Base-by-base conservation (phyloP, 1,140 invertebrate species). In the Bombus confusus region DNA sequence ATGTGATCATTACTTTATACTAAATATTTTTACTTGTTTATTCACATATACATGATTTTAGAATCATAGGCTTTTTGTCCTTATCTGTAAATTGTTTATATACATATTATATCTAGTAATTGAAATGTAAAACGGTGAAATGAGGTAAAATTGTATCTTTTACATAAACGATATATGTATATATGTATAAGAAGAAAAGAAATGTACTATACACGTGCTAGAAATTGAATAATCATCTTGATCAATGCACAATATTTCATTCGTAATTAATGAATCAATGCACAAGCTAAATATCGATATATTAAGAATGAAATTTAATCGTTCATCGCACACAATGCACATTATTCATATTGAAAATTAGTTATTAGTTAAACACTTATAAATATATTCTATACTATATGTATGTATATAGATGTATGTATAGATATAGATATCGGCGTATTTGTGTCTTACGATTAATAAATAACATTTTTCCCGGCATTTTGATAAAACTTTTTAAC, bases 381-480 rank as follows among this genome's bases (percentile, higher is more conserved):
- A 86, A 82, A 82, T 41, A 68, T 85, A 84, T 62, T 80, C 69
- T 82, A 88, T 86, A 74, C 80, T 84, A 77, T 75, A 59, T 66
- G 43, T 85, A 86, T 83, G 74, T 64, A 62, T 85, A 83, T 74
- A 31, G 77, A 57, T 66, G 66, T 69, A 79, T 85, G 62, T 83
- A 57, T 64, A 73, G 69, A 43, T 82, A 73, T 86, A 81, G 82
- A 80, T 86, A 80, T 87, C 68, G 77, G 62, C 83, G 72, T 88
- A 83, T 75, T 64, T 84, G 43, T 91, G 87, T 83, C 90, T 91
- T 91, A 91, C 79, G 80, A 68, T 79, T 89, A 92, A 89, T 92
- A 85, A 88, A 86, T 87, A 86, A 88, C 86, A 85, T 84, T 88
- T 89, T 89, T 87, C 80, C 84, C 87, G 90, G 88, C 86, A 84